Evolutionary conservation across 2,113 vertebrate species (phyloP), one percentile per base, ranked within the genome.

Genomic region (Baryphthengus martii): DNA sequence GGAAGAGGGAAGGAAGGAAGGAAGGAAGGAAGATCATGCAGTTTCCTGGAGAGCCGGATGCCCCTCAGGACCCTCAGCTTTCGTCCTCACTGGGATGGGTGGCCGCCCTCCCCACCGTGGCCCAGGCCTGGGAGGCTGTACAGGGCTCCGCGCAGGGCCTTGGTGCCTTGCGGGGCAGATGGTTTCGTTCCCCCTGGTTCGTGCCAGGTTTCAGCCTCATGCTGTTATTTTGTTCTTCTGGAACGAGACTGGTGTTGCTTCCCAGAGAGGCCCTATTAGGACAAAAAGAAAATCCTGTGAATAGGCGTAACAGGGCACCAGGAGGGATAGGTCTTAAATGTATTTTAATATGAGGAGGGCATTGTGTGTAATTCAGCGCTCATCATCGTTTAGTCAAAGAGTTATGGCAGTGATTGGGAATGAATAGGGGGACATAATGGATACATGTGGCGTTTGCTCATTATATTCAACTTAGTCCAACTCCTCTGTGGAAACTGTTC

Each of bases 381-480:
- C 98, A 98, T 99, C 98, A 98, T 97, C 96, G 96, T 98, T 98
- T 98, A 98, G 98, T 98, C 97, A 97, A 98, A 98, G 98, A 98
- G 98, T 98, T 98, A 97, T 98, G 98, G 98, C 97, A 98, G 97
- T 98, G 98, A 98, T 98, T 97, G 98, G 96, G 98, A 94, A 96
- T 97, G 98, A 98, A 98, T 97, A 96, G 98, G 65, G 84, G 92
- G 88, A 94, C 97, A 98, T 96, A 98, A 98, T 98, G 97, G 98
- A 98, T 98, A 98, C 99, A 99, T 99, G 98, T 98, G 98, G 99
- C 97, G 98, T 98, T 98, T 98, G 97, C 98, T 99, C 98, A 99
- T 99, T 99, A 99, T 99, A 98, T 98, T 98, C 98, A 98, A 98
- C 98, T 99, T 99, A 99, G 98, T 96, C 98, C 94, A 95, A 97